Base-by-base conservation (phyloP, 2,113 vertebrate genomes). In the Orientallactaga bullata region DNA sequence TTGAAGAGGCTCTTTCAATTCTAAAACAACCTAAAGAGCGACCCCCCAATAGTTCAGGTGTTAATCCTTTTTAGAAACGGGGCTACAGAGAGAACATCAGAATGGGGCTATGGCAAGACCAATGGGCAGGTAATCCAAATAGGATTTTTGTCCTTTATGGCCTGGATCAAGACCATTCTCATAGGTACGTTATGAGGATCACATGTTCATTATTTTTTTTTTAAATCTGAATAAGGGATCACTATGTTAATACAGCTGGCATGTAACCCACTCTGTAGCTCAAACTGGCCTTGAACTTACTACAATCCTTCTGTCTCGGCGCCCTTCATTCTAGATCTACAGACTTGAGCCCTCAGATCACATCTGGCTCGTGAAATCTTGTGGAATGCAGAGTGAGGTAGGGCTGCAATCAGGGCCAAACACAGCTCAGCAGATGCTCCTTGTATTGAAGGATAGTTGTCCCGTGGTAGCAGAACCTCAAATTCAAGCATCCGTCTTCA, bases 71-170 rank as follows among this genome's bases (percentile, higher is more conserved):
- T 79, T 23, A 35, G 71, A 79, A 92, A 23, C 13, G 18, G 32
- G 55, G 17, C 15, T 71, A 35, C 20, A 73, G 47, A 1, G 55
- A 11, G 5, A 88, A 7, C 26, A 39, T 8, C 37, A 69, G 23
- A 51, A 23, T 18, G 11, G 24, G 37, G 4, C 23, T 39, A 2
- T 74, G 78, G 17, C 9, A 42, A 81, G 18, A 78, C 5, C 30
- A 35, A 15, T 58, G 5, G 1, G 26, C 8, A 39, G 12, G 2
- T 10, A 5, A 2, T 47, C 35, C 26, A 2, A 47, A 7, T 0
- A 0, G 24, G 30, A 28, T 2, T 30, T 55, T 66, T 76, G 83
- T 39, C 11, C 5, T 23, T 85, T 24, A 42, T 3, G 2, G 80
- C 21, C 32, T 28, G 63, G 81, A 63, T 39, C 1, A 37, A 73